A percentile compares a stretch with the other conserved stretches of the same genome.
phyloP scores from a whole-genome alignment of 2,797 vertebrate genomes.

The Pteropus rufus region DNA sequence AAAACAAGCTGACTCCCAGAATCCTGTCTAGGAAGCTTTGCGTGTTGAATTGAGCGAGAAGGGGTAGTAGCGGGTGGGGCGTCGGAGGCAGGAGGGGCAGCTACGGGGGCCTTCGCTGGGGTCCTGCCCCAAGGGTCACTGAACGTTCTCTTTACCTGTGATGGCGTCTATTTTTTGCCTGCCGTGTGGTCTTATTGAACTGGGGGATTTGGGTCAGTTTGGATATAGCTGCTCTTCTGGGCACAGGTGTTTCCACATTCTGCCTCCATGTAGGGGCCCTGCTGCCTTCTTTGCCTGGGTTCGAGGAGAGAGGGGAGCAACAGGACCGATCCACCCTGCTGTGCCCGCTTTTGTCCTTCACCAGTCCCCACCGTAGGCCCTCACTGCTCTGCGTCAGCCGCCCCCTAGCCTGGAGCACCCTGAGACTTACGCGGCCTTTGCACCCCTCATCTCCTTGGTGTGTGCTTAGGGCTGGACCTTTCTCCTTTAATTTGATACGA shows the following conservation, averaged over 20 bases:
- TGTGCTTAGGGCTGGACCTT: not conserved
- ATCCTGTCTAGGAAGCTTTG: not conserved
- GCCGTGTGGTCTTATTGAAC: not conserved
- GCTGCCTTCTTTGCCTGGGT: not conserved
- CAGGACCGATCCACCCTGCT: not conserved
- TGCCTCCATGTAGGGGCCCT: not conserved
- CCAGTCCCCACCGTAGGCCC: not conserved
- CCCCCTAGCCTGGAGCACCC: not conserved
- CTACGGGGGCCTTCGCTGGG: no score
- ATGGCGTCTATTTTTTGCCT: not conserved
- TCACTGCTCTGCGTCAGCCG: accelerated
- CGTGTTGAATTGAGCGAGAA: no score
- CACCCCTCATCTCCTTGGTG: not conserved
- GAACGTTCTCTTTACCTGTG: not conserved
- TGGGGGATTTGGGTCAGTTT: not conserved
- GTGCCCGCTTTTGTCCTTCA: not conserved
- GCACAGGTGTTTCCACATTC: not conserved
- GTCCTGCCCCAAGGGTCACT: not conserved
- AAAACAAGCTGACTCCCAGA: not conserved
- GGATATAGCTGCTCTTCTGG: not conserved
- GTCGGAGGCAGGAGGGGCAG: no score
- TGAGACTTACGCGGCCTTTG: accelerated
- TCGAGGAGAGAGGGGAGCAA: not conserved
- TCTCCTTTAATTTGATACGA: not conserved
- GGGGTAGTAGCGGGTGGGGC: not conserved